A percentile compares a stretch with the other conserved stretches of the same genome.
Conservation (phyloP, 2,113 vertebrate species). For the Perca fluviatilis region DNA sequence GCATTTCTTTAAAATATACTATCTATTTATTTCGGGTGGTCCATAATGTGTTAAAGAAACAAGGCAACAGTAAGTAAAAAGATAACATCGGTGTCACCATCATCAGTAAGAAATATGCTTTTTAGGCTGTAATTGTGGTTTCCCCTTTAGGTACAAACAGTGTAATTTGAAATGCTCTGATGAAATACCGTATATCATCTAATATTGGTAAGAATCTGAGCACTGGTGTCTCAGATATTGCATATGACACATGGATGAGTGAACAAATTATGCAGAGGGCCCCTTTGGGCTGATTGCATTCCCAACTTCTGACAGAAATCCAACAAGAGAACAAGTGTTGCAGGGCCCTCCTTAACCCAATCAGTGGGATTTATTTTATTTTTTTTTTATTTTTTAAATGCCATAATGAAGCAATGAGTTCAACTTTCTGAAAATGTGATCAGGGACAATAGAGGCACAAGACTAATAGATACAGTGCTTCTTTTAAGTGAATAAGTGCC, state of each 20-base stretch:
- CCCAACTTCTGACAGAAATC: constrained; percentile 9
- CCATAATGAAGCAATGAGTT: neutral
- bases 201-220: constrained; percentile 23
- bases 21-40: neutral
- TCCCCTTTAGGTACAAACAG: neutral
- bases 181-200: constrained; percentile 6
- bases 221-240: constrained; percentile 22
- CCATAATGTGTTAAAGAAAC: neutral
- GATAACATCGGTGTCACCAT: neutral
- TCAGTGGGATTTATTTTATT: too few species aligned
- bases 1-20: neutral
- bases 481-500: neutral
- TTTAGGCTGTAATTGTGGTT: constrained; percentile 3
- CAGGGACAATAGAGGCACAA: neutral
- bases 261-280: constrained; percentile 32
- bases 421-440: neutral
- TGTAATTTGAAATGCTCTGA: constrained; percentile 33
- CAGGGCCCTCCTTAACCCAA: neutral
- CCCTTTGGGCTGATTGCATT: constrained; percentile 28
- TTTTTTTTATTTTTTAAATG: neutral
- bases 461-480: neutral
- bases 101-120: neutral
- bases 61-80: neutral
- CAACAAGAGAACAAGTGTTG: constrained; percentile 4
- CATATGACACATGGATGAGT: constrained; percentile 52